Conservation (phyloP, 2,888 invertebrate species). For the Linyphia triangularis region DNA sequence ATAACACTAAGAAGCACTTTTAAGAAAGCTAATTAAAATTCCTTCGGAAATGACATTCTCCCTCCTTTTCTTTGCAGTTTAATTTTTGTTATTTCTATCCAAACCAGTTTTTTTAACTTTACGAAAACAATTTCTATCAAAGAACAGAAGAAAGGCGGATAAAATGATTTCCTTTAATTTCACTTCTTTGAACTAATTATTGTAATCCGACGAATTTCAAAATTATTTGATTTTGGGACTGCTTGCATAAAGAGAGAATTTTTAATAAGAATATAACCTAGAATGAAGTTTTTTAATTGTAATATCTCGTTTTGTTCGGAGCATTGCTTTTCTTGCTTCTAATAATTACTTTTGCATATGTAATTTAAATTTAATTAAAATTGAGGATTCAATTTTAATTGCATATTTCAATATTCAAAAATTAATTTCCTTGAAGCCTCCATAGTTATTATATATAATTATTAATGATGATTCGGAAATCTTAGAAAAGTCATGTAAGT, state of each 20-base stretch:
- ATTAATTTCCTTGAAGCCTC: too few species aligned
- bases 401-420: too few species aligned
- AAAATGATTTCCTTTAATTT: neutral
- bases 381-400: neutral
- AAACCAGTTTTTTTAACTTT: neutral
- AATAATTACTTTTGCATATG: neutral
- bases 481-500: too few species aligned
- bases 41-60: neutral
- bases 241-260: neutral
- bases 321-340: neutral
- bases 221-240: neutral
- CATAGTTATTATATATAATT: too few species aligned
- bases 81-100: neutral
- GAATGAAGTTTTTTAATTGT: neutral
- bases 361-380: neutral
- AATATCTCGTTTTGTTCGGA: neutral
- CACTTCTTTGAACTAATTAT: neutral
- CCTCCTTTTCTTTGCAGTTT: neutral
- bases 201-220: neutral
- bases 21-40: slow-evolving; percentile 32
- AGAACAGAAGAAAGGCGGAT: neutral
- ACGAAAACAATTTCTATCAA: neutral
- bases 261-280: neutral
- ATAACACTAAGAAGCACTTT: slow-evolving; percentile 9
- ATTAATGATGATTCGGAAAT: too few species aligned